Percentiles rank a stretch among this genome's conserved stretches.
These are phyloP conservation scores for Pyrgilauda ruficollis DNA, from an alignment of 2,113 vertebrate species.

Conservation along the genomic window DNA sequence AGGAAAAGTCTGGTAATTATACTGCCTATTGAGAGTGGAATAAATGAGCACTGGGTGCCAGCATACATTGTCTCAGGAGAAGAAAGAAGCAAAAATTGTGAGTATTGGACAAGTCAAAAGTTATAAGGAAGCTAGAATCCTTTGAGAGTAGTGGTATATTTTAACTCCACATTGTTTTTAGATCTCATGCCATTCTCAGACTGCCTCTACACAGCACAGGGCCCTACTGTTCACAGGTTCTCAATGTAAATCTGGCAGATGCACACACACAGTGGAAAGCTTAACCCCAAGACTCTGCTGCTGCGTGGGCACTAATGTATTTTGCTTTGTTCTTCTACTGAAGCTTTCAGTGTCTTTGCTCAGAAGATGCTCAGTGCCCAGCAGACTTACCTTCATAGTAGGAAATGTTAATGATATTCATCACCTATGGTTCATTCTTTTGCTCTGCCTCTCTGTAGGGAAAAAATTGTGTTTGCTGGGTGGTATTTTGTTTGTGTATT, in stretches of 20 bases:
- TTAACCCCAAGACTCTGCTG: neutral
- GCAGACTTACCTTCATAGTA: neutral
- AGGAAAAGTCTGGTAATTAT: neutral
- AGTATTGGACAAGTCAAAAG: neutral
- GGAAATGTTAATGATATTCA: neutral
- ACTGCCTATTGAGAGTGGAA: neutral
- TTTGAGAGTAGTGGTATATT: neutral
- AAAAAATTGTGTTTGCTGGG: neutral
- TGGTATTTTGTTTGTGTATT: neutral
- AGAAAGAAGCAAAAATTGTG: neutral
- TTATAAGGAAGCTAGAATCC: neutral
- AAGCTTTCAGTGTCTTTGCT: neutral
- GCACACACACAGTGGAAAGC: neutral
- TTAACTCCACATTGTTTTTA: neutral
- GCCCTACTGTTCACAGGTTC: neutral
- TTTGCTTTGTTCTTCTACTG: neutral
- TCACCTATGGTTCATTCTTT: neutral
- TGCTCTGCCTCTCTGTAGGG: neutral
- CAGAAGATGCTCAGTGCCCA: neutral
- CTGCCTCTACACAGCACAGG: neutral
- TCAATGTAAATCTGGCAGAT: neutral
- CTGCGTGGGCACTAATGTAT: neutral
- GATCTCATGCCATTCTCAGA: neutral
- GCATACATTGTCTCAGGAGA: neutral
- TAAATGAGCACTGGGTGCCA: neutral